Base-by-base conservation (phyloP, 2,113 vertebrate species). In the Amblyornis subalaris region DNA sequence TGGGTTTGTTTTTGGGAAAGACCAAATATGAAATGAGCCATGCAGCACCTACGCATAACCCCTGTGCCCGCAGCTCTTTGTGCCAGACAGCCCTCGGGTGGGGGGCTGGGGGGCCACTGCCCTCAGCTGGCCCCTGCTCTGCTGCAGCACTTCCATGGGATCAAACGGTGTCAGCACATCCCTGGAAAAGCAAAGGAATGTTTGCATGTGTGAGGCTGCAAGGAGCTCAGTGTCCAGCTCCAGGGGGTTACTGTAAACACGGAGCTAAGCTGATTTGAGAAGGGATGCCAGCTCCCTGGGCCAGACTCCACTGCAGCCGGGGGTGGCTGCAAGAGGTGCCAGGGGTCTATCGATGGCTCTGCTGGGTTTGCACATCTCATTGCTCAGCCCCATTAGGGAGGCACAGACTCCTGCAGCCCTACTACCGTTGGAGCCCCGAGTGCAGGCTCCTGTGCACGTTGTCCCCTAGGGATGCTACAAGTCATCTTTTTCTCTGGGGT, bases 371-470 rank as follows among this genome's bases (percentile, higher is more conserved):
- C 33, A 77, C 21, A 55, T 61, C 57, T 92, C 22, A 20, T 85
- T 89, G 14, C 65, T 71, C 6, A 6, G 26, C 21, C 45, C 77
- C 10, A 2, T 38, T 9, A 55, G 29, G 48, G 65, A 70, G 19
- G 40, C 40, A 72, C 35, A 64, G 66, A 21, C 48, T 83, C 33
- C 29, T 8, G 57, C 44, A 76, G 53, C n/a, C 42, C 29, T 14
- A 13, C 24, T 3, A 2, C 65, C 0, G 0, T 3, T 7, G 3
- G 24, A 31, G n/a, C 12, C 18, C 29, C 0, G 2, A 62, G 35
- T 11, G 29, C 26, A 28, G 53, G 33, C 35, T 76, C 22, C 67
- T 38, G 10, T 20, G 20, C 11, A 55, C 10, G 15, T 3, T 3
- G 31, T 78, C 18, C 50, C 24, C 38, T 74, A 88, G 74, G 70